phyloP scores from a whole-genome alignment of 2,797 vertebrate species.

The Sus cebifrons region DNA sequence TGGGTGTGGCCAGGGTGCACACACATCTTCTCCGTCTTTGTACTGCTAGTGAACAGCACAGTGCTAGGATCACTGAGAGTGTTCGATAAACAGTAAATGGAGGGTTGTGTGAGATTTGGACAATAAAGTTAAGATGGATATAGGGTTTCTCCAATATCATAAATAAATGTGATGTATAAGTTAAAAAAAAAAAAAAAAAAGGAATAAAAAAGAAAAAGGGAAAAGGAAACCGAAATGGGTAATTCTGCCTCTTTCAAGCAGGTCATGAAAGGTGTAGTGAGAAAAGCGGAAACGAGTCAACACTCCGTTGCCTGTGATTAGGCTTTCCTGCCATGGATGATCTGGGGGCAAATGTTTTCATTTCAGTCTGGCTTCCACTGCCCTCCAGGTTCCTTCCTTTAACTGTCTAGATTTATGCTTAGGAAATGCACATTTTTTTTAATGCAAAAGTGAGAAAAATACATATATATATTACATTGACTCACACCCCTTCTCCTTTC shows the following conservation, averaged over 20 bases:
- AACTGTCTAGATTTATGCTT: not conserved
- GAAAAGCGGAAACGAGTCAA: not conserved
- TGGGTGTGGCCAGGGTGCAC: not conserved
- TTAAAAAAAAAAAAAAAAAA: not conserved
- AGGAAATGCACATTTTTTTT: not conserved
- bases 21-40: not conserved
- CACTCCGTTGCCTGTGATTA: not conserved
- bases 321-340: not conserved
- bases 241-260: not conserved
- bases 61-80: not conserved
- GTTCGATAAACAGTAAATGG: not conserved
- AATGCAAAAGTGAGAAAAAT: not conserved
- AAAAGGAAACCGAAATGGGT: not conserved
- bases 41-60: not conserved
- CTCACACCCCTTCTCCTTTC: not conserved
- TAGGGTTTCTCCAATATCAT: not conserved
- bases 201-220: not conserved
- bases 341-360: slow-evolving; percentile 26
- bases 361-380: not conserved
- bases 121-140: slow-evolving; percentile 14
- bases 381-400: not conserved
- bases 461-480: not conserved
- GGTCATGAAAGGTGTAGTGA: not conserved
- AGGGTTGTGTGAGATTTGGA: not conserved
- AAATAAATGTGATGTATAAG: not conserved